Conservation (phyloP, 2,888 invertebrate species). For the Celastrina argiolus region DNA sequence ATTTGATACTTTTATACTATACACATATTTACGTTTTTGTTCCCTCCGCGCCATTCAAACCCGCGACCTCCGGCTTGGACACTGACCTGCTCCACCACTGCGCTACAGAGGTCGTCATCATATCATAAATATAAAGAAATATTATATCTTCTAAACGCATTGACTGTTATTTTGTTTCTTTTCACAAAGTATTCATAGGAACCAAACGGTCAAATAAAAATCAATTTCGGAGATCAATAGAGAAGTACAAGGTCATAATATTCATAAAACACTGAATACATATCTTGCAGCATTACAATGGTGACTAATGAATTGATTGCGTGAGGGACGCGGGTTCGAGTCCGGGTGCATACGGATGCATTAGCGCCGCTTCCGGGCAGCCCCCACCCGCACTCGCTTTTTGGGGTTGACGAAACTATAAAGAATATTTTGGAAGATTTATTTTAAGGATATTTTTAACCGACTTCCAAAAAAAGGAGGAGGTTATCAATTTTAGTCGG, state of each 20-base stretch:
- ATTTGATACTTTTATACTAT: no score
- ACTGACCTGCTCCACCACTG: no score
- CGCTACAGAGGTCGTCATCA: no score
- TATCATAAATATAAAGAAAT: no score
- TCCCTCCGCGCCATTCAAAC: no score
- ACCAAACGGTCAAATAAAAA: background rate
- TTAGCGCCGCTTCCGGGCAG: slow-evolving; percentile 69
- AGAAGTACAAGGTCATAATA: background rate
- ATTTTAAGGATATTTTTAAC: no score
- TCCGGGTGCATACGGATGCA: slow-evolving; percentile 72
- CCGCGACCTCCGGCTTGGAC: no score
- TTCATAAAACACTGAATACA: slow-evolving; percentile 26
- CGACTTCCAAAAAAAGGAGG: no score
- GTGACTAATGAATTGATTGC: slow-evolving; percentile 70
- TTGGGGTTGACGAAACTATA: slow-evolving; percentile 28
- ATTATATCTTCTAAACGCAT: background rate
- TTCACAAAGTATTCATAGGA: background rate
- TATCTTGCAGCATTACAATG: slow-evolving; percentile 47
- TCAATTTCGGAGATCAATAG: background rate
- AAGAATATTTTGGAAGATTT: slow-evolving; percentile 22
- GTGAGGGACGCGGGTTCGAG: slow-evolving; percentile 48
- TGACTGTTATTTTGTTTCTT: background rate
- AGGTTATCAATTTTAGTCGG: no score
- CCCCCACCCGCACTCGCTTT: slow-evolving; percentile 35
- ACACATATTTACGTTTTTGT: no score